These are phyloP conservation scores for Leptobrachium leishanense DNA, from an alignment of 2,113 vertebrate species.

Conservation along the genomic window DNA sequence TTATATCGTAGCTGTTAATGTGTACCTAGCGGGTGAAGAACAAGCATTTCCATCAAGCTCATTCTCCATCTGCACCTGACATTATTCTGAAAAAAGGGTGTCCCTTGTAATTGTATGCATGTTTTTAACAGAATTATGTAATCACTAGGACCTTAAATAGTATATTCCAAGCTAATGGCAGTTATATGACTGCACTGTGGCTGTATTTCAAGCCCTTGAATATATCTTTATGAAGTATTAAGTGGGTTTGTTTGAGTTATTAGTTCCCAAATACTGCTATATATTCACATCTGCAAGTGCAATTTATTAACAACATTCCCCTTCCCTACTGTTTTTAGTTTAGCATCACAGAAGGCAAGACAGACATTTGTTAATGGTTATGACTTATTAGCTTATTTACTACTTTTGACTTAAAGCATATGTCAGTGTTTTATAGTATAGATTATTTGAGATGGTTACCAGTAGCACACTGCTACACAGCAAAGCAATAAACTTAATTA, in stretches of 20 bases:
- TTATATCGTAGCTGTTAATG: no score
- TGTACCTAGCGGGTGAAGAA: no score
- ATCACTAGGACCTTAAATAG: no score
- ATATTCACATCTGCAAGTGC: neutral
- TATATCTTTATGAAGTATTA: no score
- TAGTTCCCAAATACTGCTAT: neutral
- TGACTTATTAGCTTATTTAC: constrained; percentile 31
- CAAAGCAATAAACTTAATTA: constrained; percentile 26
- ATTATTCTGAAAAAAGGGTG: no score
- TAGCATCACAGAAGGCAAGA: constrained; percentile 19
- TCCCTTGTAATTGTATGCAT: no score
- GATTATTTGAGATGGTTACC: constrained; percentile 5
- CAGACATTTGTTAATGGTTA: constrained; percentile 15
- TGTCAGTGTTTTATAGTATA: constrained; percentile 18
- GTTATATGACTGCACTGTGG: no score
- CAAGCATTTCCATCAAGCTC: no score
- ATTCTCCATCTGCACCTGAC: no score
- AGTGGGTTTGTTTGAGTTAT: neutral
- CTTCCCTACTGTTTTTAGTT: constrained; percentile 15
- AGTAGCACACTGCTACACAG: neutral
- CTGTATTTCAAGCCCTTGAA: no score
- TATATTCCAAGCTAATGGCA: no score
- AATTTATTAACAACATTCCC: constrained; percentile 5
- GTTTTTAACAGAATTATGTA: no score
- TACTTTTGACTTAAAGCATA: constrained; percentile 28